Percentiles rank a stretch among this genome's conserved stretches.
Evolutionary conservation across 2,888 invertebrate species (phyloP).

Genomic region (Allygus modestus): DNA sequence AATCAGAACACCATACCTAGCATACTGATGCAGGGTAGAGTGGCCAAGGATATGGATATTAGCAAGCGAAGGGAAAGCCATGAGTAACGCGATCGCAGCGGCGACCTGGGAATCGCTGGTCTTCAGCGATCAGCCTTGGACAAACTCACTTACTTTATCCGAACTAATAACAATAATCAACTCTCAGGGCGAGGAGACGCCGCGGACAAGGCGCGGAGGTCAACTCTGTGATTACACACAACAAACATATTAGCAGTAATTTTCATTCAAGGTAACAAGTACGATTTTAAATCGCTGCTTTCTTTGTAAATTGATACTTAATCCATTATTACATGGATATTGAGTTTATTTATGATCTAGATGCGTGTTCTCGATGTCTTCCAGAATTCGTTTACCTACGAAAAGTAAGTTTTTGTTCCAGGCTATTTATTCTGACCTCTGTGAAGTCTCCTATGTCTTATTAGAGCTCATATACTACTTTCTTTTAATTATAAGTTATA

Average conservation of each 20-base stretch:
- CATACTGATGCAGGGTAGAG: too few species aligned
- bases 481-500: too few species aligned
- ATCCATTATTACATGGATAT: neutral
- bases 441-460: too few species aligned
- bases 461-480: too few species aligned
- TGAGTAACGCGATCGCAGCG: neutral
- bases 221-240: neutral
- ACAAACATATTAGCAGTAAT: neutral
- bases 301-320: neutral
- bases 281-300: neutral
- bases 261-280: neutral
- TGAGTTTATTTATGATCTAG: neutral
- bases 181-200: neutral
- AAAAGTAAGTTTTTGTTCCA: too few species aligned
- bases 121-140: conserved; percentile 1
- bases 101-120: neutral
- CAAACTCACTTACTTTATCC: neutral
- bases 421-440: too few species aligned
- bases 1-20: too few species aligned
- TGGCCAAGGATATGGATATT: neutral
- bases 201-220: neutral
- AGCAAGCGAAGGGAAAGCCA: neutral
- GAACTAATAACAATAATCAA: conserved; percentile 23
- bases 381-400: too few species aligned
- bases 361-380: neutral